Percentiles rank a stretch among this genome's conserved stretches.
These are phyloP conservation scores for Scrobipalpa costella DNA, from an alignment of 2,888 invertebrate genomes.

Conservation along the genomic window DNA sequence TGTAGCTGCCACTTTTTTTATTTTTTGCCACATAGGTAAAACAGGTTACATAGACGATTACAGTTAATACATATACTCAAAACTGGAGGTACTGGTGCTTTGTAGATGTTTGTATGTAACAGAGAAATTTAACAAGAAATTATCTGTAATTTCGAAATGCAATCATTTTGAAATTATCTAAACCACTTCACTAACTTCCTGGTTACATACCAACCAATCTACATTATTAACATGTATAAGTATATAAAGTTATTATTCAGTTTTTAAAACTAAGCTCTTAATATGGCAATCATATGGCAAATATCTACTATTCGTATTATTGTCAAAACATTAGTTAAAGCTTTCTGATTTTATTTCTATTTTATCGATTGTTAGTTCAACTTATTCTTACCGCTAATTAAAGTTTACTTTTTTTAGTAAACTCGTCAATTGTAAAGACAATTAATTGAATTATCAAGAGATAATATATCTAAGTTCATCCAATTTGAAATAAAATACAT, in stretches of 20 bases:
- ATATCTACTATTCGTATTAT: slow-evolving; percentile 40
- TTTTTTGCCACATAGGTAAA: background rate
- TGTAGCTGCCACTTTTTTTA: too few species aligned
- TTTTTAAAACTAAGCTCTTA: slow-evolving; percentile 45
- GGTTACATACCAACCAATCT: background rate
- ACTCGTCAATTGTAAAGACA: background rate
- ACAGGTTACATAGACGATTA: background rate
- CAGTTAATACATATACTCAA: background rate
- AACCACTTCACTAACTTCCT: background rate
- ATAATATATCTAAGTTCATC: too few species aligned
- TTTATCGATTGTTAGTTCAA: slow-evolving; percentile 46
- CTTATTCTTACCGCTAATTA: slow-evolving; percentile 42
- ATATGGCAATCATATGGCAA: slow-evolving; percentile 57
- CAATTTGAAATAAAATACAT: background rate
- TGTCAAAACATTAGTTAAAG: slow-evolving; percentile 69
- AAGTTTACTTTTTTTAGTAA: slow-evolving; percentile 29
- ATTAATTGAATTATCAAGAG: background rate
- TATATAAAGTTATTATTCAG: slow-evolving; percentile 19
- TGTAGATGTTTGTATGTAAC: background rate
- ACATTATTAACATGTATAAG: background rate
- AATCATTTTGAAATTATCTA: background rate
- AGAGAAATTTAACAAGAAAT: background rate
- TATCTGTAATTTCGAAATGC: background rate
- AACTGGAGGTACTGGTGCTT: background rate
- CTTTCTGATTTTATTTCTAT: slow-evolving; percentile 54